Base-by-base conservation (phyloP, 1,140 invertebrate genomes). In the Penaeus chinensis region DNA sequence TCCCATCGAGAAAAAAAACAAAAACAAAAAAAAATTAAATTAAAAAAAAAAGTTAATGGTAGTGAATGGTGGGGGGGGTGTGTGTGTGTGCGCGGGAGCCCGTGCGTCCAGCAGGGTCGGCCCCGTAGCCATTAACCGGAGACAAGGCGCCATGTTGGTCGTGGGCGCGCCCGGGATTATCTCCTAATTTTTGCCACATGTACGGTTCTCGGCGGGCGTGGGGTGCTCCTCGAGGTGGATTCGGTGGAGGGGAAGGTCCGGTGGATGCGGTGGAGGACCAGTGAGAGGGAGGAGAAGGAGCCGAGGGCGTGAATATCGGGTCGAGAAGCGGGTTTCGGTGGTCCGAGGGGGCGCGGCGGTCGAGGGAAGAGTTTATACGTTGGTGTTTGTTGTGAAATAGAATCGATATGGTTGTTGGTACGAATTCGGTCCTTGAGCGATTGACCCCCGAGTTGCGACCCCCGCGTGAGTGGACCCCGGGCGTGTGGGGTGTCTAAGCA, bases 141-240 rank as follows among this genome's bases (percentile, higher is more conserved):
- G 90, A 90, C 88, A 89, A 90, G 90, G 85, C 90, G 90, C 90
- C 90, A 90, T 90, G 90, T 90, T 90, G 90, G 88, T 89, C 84
- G 84, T 87, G 89, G 89, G 89, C 86, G 90, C 90, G 88, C 90
- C 89, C 87, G 82, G 90, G 90, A 90, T 90, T 90, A 90, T 90
- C 90, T 90, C 90, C 90, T 87, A 89, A 89, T 90, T 89, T 90
- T 90, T 90, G 90, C 90, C 90, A 90, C 90, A 90, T 90, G 90
- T 89, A 89, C 90, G 85, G 69, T 85, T 83, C 89, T 89, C 79
- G 87, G 82, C 82, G 19, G 77, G 76, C 82, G 87, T 88, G 87
- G 69, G 82, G 82, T 87, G 80, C 63, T 82, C 82, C 85, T 83
- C 86, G 60, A 62, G 63, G 74, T 77, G n/a, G 63, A 76, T 63